These are phyloP conservation scores for Arenaria interpres DNA, from an alignment of 2,113 vertebrate genomes.

Conservation along the genomic window DNA sequence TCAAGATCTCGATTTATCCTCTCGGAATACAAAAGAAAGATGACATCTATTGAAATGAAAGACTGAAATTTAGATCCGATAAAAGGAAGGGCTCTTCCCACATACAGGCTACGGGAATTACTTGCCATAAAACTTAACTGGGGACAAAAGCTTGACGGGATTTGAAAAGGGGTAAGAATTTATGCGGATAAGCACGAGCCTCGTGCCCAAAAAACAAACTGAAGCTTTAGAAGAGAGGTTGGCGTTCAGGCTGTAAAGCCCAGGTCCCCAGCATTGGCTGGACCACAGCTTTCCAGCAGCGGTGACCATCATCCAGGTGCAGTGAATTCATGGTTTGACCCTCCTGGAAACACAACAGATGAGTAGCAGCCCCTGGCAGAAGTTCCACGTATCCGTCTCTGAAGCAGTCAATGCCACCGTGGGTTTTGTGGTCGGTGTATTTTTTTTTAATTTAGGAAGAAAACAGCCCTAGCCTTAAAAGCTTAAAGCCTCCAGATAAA, in stretches of 20 bases:
- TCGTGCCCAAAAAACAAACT: background rate
- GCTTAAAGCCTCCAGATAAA: background rate
- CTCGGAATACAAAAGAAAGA: background rate
- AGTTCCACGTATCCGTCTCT: background rate
- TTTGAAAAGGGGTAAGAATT: background rate
- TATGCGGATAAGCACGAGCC: background rate
- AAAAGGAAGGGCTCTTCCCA: background rate
- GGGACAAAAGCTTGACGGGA: background rate
- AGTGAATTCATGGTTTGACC: background rate
- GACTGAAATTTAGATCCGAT: background rate
- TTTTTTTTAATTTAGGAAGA: background rate
- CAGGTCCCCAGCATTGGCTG: background rate
- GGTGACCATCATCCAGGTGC: background rate
- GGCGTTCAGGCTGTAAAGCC: background rate
- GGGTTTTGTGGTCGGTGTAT: background rate
- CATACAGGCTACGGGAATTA: background rate
- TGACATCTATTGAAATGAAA: background rate
- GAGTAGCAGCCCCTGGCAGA: background rate
- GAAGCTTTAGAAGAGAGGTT: background rate
- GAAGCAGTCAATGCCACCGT: background rate
- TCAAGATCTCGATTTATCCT: background rate
- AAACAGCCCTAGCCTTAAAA: background rate
- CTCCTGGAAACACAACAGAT: background rate
- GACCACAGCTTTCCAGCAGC: background rate
- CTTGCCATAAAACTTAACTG: background rate